These are phyloP conservation scores for Eulemur macaco DNA, from an alignment of 2,113 vertebrate species.

Conservation along the genomic window DNA sequence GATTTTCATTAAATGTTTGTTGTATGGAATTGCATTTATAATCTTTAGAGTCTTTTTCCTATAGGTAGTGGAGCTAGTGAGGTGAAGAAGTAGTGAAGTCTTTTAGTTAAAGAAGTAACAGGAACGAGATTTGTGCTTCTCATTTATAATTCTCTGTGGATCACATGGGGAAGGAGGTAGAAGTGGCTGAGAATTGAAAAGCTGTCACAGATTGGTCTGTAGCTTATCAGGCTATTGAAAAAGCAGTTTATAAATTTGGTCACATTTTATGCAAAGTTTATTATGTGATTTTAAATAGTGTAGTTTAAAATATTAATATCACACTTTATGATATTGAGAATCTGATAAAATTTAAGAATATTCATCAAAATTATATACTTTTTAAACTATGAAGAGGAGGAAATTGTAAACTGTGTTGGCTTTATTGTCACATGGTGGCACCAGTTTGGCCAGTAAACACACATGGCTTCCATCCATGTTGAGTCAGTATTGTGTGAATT, in stretches of 20 bases:
- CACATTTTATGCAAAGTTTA: neutral
- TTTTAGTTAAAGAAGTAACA: neutral
- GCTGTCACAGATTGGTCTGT: neutral
- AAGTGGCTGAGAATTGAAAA: neutral
- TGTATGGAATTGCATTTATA: neutral
- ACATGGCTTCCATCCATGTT: neutral
- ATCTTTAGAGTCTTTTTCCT: neutral
- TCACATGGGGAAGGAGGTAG: neutral
- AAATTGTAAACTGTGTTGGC: neutral
- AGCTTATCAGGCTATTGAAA: neutral
- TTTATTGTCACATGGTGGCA: neutral
- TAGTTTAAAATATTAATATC: neutral
- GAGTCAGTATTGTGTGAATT: neutral
- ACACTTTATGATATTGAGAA: neutral
- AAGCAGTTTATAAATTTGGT: neutral
- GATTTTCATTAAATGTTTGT: neutral
- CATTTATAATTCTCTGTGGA: neutral
- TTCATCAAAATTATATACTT: neutral
- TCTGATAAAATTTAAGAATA: neutral
- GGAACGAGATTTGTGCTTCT: neutral
- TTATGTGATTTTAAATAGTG: neutral
- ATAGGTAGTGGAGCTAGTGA: neutral
- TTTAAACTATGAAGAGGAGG: neutral
- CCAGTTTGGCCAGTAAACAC: neutral
- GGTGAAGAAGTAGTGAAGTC: neutral